A percentile compares a stretch with the other conserved stretches of the same genome.
Evolutionary conservation across 2,113 vertebrate genomes (phyloP).

Genomic region (Ardeotis arabs): DNA sequence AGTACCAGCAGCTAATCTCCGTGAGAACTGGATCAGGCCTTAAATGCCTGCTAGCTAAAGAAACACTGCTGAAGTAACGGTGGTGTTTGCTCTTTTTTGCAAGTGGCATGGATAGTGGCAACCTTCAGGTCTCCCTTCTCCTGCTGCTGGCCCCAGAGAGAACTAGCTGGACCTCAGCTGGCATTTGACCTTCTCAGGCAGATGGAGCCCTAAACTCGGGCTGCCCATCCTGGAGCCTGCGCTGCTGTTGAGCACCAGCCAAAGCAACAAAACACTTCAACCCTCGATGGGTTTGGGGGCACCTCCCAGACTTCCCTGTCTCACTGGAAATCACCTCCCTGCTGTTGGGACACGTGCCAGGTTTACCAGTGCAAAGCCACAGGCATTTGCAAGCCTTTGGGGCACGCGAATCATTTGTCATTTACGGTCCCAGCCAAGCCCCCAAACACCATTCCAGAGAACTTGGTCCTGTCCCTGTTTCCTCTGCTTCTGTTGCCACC

Average conservation of each 20-base stretch:
- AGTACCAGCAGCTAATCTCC: not conserved
- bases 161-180: not conserved
- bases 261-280: not conserved
- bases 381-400: not conserved
- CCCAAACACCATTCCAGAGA: not conserved
- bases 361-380: not conserved
- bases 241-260: rapidly evolving
- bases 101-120: not conserved
- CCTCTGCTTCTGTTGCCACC: not conserved
- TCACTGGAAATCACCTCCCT: not conserved
- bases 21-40: not conserved
- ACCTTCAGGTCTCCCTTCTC: not conserved
- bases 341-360: not conserved
- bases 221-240: not conserved
- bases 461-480: not conserved
- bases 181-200: not conserved
- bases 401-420: rapidly evolving
- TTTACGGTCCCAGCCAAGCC: not conserved
- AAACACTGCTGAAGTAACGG: not conserved
- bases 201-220: not conserved
- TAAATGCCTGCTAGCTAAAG: not conserved
- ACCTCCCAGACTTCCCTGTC: not conserved
- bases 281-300: not conserved
- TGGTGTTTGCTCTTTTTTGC: not conserved
- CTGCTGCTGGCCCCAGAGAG: not conserved